Evolutionary conservation across 2,888 invertebrate genomes (phyloP).

Genomic region (Chloroclystis v-ata): DNA sequence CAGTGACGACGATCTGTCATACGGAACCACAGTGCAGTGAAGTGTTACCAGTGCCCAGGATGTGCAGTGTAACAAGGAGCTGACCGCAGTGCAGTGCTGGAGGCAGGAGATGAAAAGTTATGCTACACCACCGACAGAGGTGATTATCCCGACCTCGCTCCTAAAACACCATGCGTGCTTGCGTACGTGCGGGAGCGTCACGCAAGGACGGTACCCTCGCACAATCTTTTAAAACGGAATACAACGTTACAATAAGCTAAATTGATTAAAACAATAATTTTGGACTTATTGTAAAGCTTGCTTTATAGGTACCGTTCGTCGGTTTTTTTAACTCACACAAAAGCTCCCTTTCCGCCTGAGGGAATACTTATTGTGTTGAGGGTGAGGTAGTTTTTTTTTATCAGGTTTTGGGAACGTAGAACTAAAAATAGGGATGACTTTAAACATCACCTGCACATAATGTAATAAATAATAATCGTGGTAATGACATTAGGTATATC

Average conservation of each 20-base stretch:
- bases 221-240: not conserved
- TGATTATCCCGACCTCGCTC: slow-evolving; percentile 72
- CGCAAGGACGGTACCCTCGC: slow-evolving; percentile 29
- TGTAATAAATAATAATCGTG: too few relatives aligned
- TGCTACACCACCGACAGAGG: slow-evolving; percentile 76
- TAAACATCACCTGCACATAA: too few relatives aligned
- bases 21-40: slow-evolving; percentile 37
- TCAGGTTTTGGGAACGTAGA: slow-evolving; percentile 25
- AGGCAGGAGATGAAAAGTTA: slow-evolving; percentile 68
- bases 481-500: too few relatives aligned
- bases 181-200: slow-evolving; percentile 51
- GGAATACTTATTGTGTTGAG: slow-evolving; percentile 45
- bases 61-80: slow-evolving; percentile 63
- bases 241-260: not conserved
- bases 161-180: slow-evolving; percentile 56
- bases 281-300: too few relatives aligned
- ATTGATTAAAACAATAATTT: not conserved
- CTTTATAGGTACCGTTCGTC: slow-evolving; percentile 40
- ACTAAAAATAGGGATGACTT: slow-evolving; percentile 27
- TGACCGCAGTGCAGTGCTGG: slow-evolving; percentile 59
- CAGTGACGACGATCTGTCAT: slow-evolving; percentile 40
- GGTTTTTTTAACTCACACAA: slow-evolving; percentile 59
- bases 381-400: slow-evolving; percentile 48
- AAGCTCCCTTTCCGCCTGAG: slow-evolving; percentile 54
- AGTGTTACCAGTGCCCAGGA: slow-evolving; percentile 55